phyloP scores from a whole-genome alignment of 2,797 vertebrate genomes.

The Sebastes cheni region DNA sequence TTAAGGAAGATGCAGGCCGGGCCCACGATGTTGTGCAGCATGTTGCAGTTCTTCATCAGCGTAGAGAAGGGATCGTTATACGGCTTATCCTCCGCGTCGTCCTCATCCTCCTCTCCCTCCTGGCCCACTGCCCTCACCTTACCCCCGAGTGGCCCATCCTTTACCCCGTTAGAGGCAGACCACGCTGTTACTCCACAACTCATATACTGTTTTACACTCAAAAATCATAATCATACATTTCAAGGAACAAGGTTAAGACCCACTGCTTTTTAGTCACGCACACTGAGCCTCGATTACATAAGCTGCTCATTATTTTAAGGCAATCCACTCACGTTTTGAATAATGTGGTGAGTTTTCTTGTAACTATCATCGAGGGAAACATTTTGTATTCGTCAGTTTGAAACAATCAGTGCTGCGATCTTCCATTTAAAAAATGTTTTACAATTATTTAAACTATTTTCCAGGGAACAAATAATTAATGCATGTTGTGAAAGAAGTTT shows the following conservation, averaged over 20 bases:
- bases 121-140: conserved; percentile 32
- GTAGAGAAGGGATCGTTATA: conserved; percentile 63
- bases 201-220: conserved; percentile 9
- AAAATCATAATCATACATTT: conserved; percentile 23
- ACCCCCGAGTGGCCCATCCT: conserved; percentile 38
- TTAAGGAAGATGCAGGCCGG: conserved; percentile 92
- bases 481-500: not conserved
- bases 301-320: conserved; percentile 31
- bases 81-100: conserved; percentile 21
- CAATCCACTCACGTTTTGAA: not conserved
- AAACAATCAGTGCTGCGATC: not conserved
- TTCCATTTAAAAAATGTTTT: not conserved
- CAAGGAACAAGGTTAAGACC: not conserved
- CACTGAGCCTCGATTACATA: conserved; percentile 13
- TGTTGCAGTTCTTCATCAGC: conserved; percentile 80
- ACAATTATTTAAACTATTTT: not conserved
- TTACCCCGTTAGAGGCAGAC: conserved; percentile 67
- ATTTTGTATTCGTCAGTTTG: not conserved
- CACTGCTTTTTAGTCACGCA: not conserved
- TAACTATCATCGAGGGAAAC: not conserved
- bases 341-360: not conserved
- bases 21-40: conserved; percentile 77
- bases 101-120: conserved; percentile 53
- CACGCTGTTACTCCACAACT: conserved; percentile 45
- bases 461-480: not conserved